Percentiles rank a stretch among this genome's conserved stretches.
Evolutionary conservation across 2,113 vertebrate genomes (phyloP).

Genomic region (Rousettus leschenaultii): DNA sequence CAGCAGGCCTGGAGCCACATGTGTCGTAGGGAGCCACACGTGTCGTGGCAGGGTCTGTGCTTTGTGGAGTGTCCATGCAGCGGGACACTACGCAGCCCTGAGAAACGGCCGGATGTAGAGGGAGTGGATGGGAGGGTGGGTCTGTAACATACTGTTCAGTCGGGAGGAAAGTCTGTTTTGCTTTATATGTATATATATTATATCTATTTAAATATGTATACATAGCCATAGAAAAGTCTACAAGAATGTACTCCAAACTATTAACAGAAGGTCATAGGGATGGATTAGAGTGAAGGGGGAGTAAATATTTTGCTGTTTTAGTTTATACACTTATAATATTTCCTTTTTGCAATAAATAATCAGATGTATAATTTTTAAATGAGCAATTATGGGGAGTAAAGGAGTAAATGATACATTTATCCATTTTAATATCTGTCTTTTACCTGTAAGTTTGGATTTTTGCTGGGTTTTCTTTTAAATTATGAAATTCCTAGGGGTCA

Average conservation of each 20-base stretch:
- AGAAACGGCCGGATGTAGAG: neutral
- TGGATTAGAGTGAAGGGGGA: neutral
- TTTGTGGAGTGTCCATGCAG: fast-evolving
- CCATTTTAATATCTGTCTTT: neutral
- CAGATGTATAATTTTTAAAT: slow-evolving; percentile 20
- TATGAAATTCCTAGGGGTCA: neutral
- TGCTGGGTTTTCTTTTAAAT: neutral
- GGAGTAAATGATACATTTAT: neutral
- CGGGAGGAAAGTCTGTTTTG: neutral
- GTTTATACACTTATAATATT: neutral
- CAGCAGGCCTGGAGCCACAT: neutral
- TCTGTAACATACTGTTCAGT: neutral
- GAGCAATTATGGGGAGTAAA: neutral
- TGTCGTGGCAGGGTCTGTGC: too few species aligned
- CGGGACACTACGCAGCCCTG: neutral
- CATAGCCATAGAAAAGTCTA: neutral
- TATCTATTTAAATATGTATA: neutral
- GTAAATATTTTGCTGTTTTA: neutral
- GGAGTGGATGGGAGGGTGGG: neutral
- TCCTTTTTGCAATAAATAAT: neutral
- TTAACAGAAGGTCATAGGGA: neutral
- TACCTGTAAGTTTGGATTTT: neutral
- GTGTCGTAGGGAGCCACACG: fast-evolving
- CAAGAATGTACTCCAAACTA: neutral
- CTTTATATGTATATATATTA: neutral